Base-by-base conservation (phyloP, 2,113 vertebrate genomes). In the Arothron firmamentum region DNA sequence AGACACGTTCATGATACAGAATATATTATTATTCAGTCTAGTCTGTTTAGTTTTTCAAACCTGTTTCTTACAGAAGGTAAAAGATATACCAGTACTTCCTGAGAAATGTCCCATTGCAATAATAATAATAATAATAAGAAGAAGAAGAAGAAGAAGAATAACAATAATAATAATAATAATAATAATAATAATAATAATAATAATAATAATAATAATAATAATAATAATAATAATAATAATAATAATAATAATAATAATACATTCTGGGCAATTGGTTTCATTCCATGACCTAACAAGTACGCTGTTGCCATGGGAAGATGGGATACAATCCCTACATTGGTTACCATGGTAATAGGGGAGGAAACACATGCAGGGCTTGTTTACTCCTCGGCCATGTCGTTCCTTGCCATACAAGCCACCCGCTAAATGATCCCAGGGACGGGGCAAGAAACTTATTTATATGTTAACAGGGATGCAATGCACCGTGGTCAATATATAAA, bases 221-320 rank as follows among this genome's bases (percentile, higher is more conserved):
- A 28, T 28, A 4, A 28, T 28, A 3, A 28, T 28, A 28, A 28
- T 28, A 3, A 28, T 28, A 3, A 66, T 46, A 43, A 78, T 79
- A n/a, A n/a, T 63, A 71, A 82, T 87, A 60, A 70, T n/a, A n/a
- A n/a, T n/a, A n/a, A n/a, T n/a, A n/a, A n/a, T n/a, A n/a, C n/a
- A n/a, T n/a, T n/a, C n/a, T 64, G 54, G 17, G 9, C 18, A 49
- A 49, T 18, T 17, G 2, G 5, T 49, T 49, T 49, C 7, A 5
- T 49, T 18, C 9, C 8, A 49, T 85, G 83, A 88, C 83, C 85
- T 76, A 62, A 83, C 77, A 85, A 77, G 82, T 83, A 49, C 68
- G 72, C 75, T 87, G 85, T 88, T 85, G 81, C 85, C 77, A 90
- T 85, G 88, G 80, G 80, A 56, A 87, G 75, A 83, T 12, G 13